These are phyloP conservation scores for Physocephala rufipes DNA, from an alignment of 2,888 invertebrate genomes.

Conservation along the genomic window DNA sequence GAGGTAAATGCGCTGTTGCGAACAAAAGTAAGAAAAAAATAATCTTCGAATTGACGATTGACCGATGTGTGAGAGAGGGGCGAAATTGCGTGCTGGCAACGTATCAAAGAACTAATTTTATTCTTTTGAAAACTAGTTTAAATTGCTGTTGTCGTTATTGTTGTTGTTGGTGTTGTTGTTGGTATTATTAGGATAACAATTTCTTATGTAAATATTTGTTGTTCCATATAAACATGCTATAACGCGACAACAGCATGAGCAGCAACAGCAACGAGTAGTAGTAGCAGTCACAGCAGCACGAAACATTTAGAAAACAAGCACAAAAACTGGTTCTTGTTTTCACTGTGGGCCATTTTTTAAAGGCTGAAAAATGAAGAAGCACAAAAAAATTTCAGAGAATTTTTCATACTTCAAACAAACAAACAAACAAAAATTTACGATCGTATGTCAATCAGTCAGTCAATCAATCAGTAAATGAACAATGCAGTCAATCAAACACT, in stretches of 20 bases:
- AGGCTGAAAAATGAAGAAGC: no score
- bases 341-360: not conserved
- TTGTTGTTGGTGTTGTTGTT: no score
- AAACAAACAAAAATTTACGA: no score
- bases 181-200: conserved; percentile 33
- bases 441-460: no score
- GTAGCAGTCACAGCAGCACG: conserved; percentile 7
- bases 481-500: no score
- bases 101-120: conserved; percentile 33
- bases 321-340: conserved; percentile 10
- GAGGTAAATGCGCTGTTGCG: not conserved
- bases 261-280: not conserved
- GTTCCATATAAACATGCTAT: conserved; percentile 27
- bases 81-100: conserved; percentile 32
- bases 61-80: not conserved
- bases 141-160: not conserved
- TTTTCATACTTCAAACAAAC: no score
- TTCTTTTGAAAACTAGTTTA: conserved; percentile 35
- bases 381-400: no score
- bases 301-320: not conserved
- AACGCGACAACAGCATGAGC: conserved; percentile 27
- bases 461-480: no score
- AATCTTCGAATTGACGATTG: no score
- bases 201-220: conserved; percentile 39
- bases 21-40: no score